Conservation (phyloP, 2,113 vertebrate genomes). For the Phrynosoma platyrhinos region DNA sequence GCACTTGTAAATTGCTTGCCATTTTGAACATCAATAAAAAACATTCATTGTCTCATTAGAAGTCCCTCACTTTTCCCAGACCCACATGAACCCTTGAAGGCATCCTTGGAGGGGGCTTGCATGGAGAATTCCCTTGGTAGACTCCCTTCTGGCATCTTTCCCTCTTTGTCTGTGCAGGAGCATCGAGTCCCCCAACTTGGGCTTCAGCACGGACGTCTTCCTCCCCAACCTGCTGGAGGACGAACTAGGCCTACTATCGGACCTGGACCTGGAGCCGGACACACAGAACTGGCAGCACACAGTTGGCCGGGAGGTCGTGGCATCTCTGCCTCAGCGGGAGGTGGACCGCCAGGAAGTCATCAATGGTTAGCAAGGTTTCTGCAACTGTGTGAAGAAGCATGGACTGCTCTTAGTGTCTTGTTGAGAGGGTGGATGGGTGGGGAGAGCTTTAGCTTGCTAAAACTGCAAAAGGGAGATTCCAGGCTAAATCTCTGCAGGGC, state of each 20-base stretch:
- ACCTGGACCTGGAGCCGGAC: slow-evolving; percentile 79
- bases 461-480: no score
- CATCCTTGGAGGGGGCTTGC: no score
- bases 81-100: no score
- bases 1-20: no score
- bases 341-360: slow-evolving; percentile 93
- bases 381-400: background rate
- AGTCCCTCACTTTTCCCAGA: no score
- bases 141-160: background rate
- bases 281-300: slow-evolving; percentile 91
- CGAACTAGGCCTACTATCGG: slow-evolving; percentile 75
- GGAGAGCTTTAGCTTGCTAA: no score
- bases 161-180: slow-evolving; percentile 75
- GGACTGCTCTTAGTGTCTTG: no score
- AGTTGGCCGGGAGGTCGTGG: slow-evolving; percentile 80
- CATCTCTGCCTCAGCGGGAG: slow-evolving; percentile 81
- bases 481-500: no score
- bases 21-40: no score
- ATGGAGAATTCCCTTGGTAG: no score
- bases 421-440: no score
- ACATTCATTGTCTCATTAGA: no score
- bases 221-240: slow-evolving; percentile 88
- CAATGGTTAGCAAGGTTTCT: slow-evolving; percentile 80
- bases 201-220: slow-evolving; percentile 79
- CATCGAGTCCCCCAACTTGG: slow-evolving; percentile 82